A percentile compares a stretch with the other conserved stretches of the same genome.
These are phyloP conservation scores for Melinaea menophilus DNA, from an alignment of 2,888 invertebrate species.

Conservation along the genomic window DNA sequence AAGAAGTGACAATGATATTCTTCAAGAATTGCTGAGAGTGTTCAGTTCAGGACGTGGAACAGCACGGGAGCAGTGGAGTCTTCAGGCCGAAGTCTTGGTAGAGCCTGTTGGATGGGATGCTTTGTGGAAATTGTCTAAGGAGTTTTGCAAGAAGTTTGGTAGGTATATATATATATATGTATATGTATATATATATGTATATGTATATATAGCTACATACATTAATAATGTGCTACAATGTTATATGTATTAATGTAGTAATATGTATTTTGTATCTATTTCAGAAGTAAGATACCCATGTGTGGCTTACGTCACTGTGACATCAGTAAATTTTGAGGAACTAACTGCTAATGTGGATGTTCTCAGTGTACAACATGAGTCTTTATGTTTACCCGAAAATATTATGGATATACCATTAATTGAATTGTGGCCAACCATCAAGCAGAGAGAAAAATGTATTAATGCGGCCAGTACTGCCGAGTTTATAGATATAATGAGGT, in stretches of 20 bases:
- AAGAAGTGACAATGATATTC: conserved; percentile 61
- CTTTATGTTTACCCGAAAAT: conserved; percentile 78
- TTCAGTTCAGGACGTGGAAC: conserved; percentile 60
- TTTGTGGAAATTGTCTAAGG: conserved; percentile 82
- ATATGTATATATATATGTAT: no score
- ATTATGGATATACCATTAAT: conserved; percentile 78
- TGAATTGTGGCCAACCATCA: conserved; percentile 81
- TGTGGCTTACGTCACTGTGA: conserved; percentile 78
- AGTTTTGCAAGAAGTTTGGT: conserved; percentile 80
- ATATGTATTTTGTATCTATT: conserved; percentile 28
- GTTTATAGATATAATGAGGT: conserved; percentile 80
- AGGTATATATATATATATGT: conserved; percentile 30
- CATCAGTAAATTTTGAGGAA: conserved; percentile 74
- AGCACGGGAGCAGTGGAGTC: conserved; percentile 64
- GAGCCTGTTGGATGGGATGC: conserved; percentile 84
- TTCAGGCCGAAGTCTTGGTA: conserved; percentile 75
- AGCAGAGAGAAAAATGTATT: conserved; percentile 77
- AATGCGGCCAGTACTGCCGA: conserved; percentile 80
- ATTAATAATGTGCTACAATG: not conserved
- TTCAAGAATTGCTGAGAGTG: conserved; percentile 55
- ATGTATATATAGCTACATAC: no score
- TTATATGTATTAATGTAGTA: not conserved
- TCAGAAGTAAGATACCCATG: conserved; percentile 81
- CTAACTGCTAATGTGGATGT: conserved; percentile 79
- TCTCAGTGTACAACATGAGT: conserved; percentile 80